These are phyloP conservation scores for Pandion haliaetus DNA, from an alignment of 2,113 vertebrate species.

Conservation along the genomic window DNA sequence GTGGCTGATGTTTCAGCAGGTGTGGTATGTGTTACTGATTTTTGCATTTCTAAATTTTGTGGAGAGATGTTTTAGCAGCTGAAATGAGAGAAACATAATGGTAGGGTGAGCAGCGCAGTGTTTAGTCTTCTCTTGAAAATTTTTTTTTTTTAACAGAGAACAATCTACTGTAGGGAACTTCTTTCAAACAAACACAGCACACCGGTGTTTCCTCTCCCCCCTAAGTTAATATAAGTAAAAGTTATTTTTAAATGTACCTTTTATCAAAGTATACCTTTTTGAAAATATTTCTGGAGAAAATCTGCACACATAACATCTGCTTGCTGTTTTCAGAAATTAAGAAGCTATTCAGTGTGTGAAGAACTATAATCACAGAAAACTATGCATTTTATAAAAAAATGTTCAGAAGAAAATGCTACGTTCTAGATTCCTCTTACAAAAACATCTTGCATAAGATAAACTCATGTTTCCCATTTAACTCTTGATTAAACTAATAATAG, in stretches of 20 bases:
- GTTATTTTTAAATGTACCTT: neutral
- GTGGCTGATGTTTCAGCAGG: neutral
- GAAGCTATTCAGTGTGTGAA: neutral
- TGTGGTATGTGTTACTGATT: neutral
- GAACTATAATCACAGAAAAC: neutral
- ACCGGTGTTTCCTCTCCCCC: neutral
- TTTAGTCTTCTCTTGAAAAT: neutral
- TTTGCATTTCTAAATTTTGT: neutral
- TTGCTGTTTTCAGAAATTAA: neutral
- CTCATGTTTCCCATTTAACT: neutral
- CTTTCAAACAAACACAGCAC: neutral
- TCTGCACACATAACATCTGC: neutral
- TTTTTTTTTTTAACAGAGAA: neutral
- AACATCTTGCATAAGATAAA: neutral
- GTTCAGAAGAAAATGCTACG: neutral
- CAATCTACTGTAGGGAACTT: neutral
- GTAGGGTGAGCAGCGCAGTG: rapidly evolving
- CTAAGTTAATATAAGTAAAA: neutral
- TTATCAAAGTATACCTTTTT: neutral
- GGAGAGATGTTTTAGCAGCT: neutral
- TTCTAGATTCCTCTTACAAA: neutral
- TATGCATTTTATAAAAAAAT: neutral
- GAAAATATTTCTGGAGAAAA: neutral
- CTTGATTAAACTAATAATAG: neutral
- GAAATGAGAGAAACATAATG: neutral